A percentile compares a stretch with the other conserved stretches of the same genome.
Conservation (phyloP, 2,888 invertebrate species). For the Pilophorus perplexus region DNA sequence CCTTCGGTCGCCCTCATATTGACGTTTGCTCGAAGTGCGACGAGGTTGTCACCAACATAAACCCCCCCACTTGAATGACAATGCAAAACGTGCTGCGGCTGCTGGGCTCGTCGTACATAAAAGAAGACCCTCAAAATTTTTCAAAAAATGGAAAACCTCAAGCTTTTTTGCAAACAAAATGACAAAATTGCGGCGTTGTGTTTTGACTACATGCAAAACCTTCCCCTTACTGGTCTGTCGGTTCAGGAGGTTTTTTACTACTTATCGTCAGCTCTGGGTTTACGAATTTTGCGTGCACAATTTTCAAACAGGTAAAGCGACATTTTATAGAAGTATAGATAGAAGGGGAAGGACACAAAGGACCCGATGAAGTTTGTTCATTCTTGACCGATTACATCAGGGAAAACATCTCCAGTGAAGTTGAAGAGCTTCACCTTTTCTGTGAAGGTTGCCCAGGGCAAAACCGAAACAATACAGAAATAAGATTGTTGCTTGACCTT, state of each 20-base stretch:
- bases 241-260: conserved; percentile 1
- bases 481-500: neutral
- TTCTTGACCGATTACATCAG: neutral
- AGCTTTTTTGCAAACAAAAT: neutral
- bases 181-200: neutral
- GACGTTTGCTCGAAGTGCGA: conserved; percentile 11
- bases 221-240: neutral
- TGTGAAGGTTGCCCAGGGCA: neutral
- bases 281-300: neutral
- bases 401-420: neutral
- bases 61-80: neutral
- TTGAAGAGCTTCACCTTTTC: neutral
- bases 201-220: conserved; percentile 10
- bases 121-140: neutral
- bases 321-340: neutral
- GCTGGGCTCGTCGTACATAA: conserved; percentile 3
- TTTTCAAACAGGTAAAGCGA: neutral
- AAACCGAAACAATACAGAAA: neutral
- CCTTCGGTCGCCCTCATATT: conserved; percentile 21
- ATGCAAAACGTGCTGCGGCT: neutral
- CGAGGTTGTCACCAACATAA: neutral
- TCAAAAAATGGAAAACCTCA: neutral
- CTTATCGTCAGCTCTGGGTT: neutral
- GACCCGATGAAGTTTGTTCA: conserved; percentile 1
- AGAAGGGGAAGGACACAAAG: neutral